Evolutionary conservation across 2,888 invertebrate genomes (phyloP).

Genomic region (Quadriops clusia): DNA sequence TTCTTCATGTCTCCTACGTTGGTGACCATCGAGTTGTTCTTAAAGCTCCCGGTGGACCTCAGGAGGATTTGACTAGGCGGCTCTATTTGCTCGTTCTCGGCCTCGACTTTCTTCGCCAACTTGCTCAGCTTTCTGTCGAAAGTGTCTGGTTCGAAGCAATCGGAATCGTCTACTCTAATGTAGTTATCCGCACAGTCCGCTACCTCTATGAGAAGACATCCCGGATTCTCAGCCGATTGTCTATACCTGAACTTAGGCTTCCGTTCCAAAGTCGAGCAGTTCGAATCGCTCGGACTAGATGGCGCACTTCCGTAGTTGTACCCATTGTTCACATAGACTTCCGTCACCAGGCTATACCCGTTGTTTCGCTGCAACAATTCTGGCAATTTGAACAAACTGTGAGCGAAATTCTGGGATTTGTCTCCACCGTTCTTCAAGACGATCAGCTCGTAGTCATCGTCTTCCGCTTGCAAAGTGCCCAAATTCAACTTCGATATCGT

Average conservation of each 20-base stretch:
- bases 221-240: constrained; percentile 55
- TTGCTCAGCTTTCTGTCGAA: constrained; percentile 65
- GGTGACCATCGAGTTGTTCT: constrained; percentile 36
- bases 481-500: constrained; percentile 37
- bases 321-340: constrained; percentile 68
- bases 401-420: constrained; percentile 11
- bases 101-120: constrained; percentile 28
- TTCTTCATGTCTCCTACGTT: constrained; percentile 21
- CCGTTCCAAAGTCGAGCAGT: constrained; percentile 40
- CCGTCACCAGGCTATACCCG: constrained; percentile 60
- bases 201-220: constrained; percentile 73
- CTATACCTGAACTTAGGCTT: constrained; percentile 29
- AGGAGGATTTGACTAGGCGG: constrained; percentile 48
- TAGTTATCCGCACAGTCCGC: constrained; percentile 71
- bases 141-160: constrained; percentile 77
- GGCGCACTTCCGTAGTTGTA: constrained; percentile 50
- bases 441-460: constrained; percentile 39
- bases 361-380: constrained; percentile 38
- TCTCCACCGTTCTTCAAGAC: constrained; percentile 26
- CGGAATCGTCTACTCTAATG: constrained; percentile 64
- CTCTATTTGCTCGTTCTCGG: constrained; percentile 44
- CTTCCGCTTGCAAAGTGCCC: constrained; percentile 24
- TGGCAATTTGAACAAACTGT: constrained; percentile 42
- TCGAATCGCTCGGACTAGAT: constrained; percentile 46
- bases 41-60: constrained; percentile 59